Base-by-base conservation (phyloP, 2,113 vertebrate species). In the Ictalurus punctatus region DNA sequence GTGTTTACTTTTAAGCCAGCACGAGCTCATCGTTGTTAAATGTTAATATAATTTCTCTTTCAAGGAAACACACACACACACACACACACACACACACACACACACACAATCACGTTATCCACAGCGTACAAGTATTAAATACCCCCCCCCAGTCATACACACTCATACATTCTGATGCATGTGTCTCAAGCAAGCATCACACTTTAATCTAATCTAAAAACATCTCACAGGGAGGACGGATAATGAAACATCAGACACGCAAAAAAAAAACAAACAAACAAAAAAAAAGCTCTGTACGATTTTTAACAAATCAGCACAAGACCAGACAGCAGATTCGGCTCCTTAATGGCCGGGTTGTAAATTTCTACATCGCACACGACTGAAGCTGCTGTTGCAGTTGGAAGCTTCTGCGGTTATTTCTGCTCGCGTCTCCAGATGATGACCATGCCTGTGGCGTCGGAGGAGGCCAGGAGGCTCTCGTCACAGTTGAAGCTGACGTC, bases 401-500 rank as follows among this genome's bases (percentile, higher is more conserved):
- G 58, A 73, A 54, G 56, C 86, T 34, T 87, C 80, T 5, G 82
- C 17, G 16, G 21, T 89, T 96, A 98, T 93, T 98, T 98, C 92
- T 98, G 97, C 93, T 99, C 98, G 16, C 98, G 95, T 85, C 97
- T 96, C 98, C 98, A 99, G 89, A 99, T 95, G 91, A 99, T 99
- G 93, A 99, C 97, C 96, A 98, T 98, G 87, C 98, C 98, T 0
- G 96, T 96, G 84, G 98, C 96, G 0, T 99, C 98, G 0, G 97
- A 97, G 21, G 98, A 99, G 5, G 98, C 98, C 94, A 99, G 95
- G 19, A 99, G 94, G 89, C 97, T 98, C 94, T 99, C 98, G 0
- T 99, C 98, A 2, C 98, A 99, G 95, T 98, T 99, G 95, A 99
- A 99, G 93, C 97, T 98, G 90, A 99, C 97, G 0, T 97, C 98